phyloP scores from a whole-genome alignment of 2,113 vertebrate species.

The Chaenocephalus aceratus region DNA sequence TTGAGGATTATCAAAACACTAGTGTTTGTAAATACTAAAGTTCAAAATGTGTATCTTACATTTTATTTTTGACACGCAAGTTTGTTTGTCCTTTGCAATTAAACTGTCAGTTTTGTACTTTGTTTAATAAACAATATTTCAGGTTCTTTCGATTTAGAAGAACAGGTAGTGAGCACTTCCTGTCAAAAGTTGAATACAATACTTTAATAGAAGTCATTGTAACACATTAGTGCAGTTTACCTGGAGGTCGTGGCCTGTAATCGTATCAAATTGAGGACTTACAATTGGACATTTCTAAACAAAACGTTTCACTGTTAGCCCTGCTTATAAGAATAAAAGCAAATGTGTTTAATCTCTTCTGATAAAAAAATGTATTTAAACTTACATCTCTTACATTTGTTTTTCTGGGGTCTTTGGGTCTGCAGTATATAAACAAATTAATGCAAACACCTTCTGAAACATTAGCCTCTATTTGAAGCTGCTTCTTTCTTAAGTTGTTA shows the following conservation, averaged over 20 bases:
- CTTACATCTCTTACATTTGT: background rate
- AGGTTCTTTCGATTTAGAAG: background rate
- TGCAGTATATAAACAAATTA: background rate
- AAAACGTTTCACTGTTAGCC: background rate
- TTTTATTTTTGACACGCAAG: too few relatives aligned
- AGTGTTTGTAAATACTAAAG: too few relatives aligned
- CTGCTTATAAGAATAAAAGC: background rate
- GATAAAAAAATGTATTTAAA: background rate
- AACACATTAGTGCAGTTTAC: background rate
- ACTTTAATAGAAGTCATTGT: background rate
- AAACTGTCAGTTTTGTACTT: background rate
- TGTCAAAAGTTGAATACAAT: background rate
- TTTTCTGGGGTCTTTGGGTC: background rate
- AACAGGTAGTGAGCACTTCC: background rate
- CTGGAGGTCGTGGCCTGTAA: background rate
- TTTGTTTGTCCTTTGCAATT: background rate
- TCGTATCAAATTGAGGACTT: too few relatives aligned
- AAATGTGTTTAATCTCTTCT: background rate
- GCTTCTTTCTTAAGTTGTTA: background rate
- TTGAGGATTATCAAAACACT: too few relatives aligned
- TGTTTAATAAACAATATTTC: background rate
- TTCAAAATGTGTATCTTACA: too few relatives aligned
- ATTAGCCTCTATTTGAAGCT: background rate
- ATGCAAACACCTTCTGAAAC: background rate
- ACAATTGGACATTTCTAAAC: background rate